Percentiles rank a stretch among this genome's conserved stretches.
Evolutionary conservation across 2,797 vertebrate genomes (phyloP).

Genomic region (Selene dorsalis): DNA sequence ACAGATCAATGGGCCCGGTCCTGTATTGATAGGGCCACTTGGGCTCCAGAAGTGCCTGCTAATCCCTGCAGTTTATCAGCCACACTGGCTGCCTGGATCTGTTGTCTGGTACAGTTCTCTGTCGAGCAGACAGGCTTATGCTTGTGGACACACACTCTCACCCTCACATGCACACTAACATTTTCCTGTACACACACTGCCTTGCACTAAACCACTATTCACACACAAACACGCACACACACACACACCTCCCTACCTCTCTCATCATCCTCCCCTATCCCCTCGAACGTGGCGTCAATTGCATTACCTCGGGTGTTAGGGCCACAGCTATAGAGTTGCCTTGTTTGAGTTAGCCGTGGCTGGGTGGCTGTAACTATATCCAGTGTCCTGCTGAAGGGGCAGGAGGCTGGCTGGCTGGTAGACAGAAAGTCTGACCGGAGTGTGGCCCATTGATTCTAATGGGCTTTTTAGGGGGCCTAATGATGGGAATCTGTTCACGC

Average conservation of each 20-base stretch:
- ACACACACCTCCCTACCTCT: constrained; percentile 56
- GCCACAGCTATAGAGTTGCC: constrained; percentile 81
- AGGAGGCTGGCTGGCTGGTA: constrained; percentile 79
- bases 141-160: constrained; percentile 48
- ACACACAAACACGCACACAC: constrained; percentile 23
- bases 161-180: constrained; percentile 35
- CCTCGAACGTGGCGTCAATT: constrained; percentile 79
- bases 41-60: constrained; percentile 83
- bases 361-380: constrained; percentile 83
- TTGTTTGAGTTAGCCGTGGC: constrained; percentile 78
- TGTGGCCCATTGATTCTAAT: constrained; percentile 89
- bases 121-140: constrained; percentile 59
- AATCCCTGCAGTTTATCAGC: constrained; percentile 85
- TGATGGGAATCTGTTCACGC: constrained; percentile 91
- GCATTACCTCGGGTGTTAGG: constrained; percentile 85
- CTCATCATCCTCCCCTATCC: constrained; percentile 63
- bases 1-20: constrained; percentile 84
- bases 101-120: constrained; percentile 70
- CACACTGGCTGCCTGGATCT: constrained; percentile 67
- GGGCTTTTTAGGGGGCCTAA: constrained; percentile 87
- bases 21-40: constrained; percentile 84
- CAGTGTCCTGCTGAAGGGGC: constrained; percentile 76
- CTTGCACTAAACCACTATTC: constrained; percentile 35
- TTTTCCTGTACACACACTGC: constrained; percentile 42
- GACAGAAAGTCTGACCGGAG: constrained; percentile 87